phyloP scores from a whole-genome alignment of 2,888 invertebrate genomes.

The Neoascia interrupta region DNA sequence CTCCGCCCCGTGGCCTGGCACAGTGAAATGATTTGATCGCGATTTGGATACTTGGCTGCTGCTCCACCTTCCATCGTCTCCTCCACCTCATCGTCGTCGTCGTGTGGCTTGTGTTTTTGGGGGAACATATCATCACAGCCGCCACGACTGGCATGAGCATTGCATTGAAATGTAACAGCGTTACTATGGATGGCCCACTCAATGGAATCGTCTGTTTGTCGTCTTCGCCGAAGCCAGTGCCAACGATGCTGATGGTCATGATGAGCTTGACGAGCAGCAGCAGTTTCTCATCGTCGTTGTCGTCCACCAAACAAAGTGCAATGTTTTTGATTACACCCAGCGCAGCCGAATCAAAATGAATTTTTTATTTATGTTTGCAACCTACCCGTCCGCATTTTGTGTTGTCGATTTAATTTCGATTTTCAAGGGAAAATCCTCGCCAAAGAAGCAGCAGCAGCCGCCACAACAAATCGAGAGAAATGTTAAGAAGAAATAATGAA shows the following conservation, averaged over 20 bases:
- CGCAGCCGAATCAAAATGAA: slow-evolving; percentile 66
- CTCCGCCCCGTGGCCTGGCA: slow-evolving; percentile 7
- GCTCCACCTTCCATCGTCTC: slow-evolving; percentile 29
- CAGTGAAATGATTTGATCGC: slow-evolving; percentile 55
- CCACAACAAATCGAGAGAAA: slow-evolving; percentile 64
- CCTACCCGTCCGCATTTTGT: slow-evolving; percentile 67
- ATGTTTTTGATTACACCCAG: slow-evolving; percentile 52
- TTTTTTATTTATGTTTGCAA: slow-evolving; percentile 62
- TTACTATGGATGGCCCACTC: slow-evolving; percentile 36
- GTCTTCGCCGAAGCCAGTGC: no score
- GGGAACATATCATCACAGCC: slow-evolving; percentile 3
- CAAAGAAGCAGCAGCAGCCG: slow-evolving; percentile 54
- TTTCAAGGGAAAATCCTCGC: slow-evolving; percentile 49
- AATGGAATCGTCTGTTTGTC: slow-evolving; percentile 59
- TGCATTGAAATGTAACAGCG: slow-evolving; percentile 18
- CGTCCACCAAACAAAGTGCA: slow-evolving; percentile 48
- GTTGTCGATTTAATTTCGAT: slow-evolving; percentile 64
- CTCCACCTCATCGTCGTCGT: slow-evolving; percentile 28
- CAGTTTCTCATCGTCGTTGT: no score
- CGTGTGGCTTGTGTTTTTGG: slow-evolving; percentile 37
- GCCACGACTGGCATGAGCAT: not conserved
- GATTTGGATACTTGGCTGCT: slow-evolving; percentile 35
- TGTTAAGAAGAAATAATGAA: slow-evolving; percentile 66
- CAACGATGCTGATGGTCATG: slow-evolving; percentile 31
- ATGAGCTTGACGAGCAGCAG: slow-evolving; percentile 9